Evolutionary conservation across 2,888 invertebrate genomes (phyloP).

Genomic region (Ichneumoninae sp.): DNA sequence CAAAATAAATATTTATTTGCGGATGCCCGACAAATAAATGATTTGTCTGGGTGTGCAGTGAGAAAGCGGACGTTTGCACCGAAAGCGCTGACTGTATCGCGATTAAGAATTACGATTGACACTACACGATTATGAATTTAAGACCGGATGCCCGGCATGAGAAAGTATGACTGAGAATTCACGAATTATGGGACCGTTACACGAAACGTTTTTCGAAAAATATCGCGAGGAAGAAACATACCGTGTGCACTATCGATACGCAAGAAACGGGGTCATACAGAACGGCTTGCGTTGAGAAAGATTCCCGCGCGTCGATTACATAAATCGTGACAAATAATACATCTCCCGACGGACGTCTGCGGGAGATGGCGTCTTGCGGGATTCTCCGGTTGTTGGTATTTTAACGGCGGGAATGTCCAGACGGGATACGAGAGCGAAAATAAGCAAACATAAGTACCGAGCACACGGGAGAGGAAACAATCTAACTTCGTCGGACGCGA

Average conservation of each 20-base stretch:
- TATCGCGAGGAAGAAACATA: conserved; percentile 2
- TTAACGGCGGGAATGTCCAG: conserved; percentile 56
- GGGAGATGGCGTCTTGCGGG: conserved; percentile 35
- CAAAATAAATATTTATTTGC: too few relatives aligned
- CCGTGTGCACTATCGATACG: neutral
- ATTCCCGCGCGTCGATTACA: conserved; percentile 54
- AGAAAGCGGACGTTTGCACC: too few relatives aligned
- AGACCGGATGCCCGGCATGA: too few relatives aligned
- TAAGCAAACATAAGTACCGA: conserved; percentile 24
- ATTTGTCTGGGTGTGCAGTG: too few relatives aligned
- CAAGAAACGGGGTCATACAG: neutral
- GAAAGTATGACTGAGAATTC: neutral
- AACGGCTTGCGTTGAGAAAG: conserved; percentile 31
- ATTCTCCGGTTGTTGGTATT: conserved; percentile 40
- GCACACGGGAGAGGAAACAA: conserved; percentile 44
- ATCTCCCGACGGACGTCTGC: conserved; percentile 44
- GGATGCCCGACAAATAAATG: too few relatives aligned
- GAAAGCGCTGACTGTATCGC: too few relatives aligned
- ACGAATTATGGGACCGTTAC: neutral
- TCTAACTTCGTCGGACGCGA: conserved; percentile 61
- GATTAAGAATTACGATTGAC: too few relatives aligned
- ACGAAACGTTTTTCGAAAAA: neutral
- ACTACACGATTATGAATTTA: too few relatives aligned
- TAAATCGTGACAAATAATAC: conserved; percentile 66
- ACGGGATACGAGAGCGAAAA: conserved; percentile 27